phyloP scores from a whole-genome alignment of 2,888 invertebrate genomes.

The Netelia virgata region DNA sequence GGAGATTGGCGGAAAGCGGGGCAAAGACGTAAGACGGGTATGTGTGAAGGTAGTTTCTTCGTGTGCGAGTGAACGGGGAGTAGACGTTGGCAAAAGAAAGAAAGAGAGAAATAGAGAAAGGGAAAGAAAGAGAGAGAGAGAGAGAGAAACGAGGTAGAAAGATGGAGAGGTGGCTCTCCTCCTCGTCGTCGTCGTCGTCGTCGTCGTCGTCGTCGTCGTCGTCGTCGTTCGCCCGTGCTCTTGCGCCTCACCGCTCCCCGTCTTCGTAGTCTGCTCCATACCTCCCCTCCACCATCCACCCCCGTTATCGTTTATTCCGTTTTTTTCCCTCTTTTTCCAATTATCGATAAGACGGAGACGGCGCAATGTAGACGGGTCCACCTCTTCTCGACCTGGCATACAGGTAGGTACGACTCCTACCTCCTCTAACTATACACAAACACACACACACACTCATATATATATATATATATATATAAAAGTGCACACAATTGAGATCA shows the following conservation, averaged over 20 bases:
- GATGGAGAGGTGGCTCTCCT: slow-evolving; percentile 52
- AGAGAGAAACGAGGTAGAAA: slow-evolving; percentile 61
- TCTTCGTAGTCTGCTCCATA: not conserved
- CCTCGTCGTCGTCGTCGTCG: slow-evolving; percentile 35
- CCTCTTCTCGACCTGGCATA: slow-evolving; percentile 61
- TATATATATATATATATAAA: slow-evolving; percentile 51
- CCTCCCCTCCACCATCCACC: not conserved
- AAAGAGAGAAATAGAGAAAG: slow-evolving; percentile 26
- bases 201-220: not conserved
- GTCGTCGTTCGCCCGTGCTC: slow-evolving; percentile 6
- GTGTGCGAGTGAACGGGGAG: not conserved
- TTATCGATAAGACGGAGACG: slow-evolving; percentile 82
- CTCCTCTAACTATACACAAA: not conserved
- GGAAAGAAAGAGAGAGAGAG: slow-evolving; percentile 50
- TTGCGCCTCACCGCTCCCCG: slow-evolving; percentile 4
- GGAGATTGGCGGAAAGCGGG: slow-evolving; percentile 56
- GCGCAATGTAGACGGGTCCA: slow-evolving; percentile 75
- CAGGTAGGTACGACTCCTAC: not conserved
- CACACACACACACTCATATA: slow-evolving; percentile 33
- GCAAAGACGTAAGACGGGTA: slow-evolving; percentile 9
- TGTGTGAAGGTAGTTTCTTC: slow-evolving; percentile 12
- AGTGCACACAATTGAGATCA: slow-evolving; percentile 5
- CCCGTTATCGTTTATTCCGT: slow-evolving; percentile 41
- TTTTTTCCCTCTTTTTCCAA: slow-evolving; percentile 77
- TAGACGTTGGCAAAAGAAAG: slow-evolving; percentile 11